Evolutionary conservation across 2,113 vertebrate genomes (phyloP).

Genomic region (Rattus rattus): DNA sequence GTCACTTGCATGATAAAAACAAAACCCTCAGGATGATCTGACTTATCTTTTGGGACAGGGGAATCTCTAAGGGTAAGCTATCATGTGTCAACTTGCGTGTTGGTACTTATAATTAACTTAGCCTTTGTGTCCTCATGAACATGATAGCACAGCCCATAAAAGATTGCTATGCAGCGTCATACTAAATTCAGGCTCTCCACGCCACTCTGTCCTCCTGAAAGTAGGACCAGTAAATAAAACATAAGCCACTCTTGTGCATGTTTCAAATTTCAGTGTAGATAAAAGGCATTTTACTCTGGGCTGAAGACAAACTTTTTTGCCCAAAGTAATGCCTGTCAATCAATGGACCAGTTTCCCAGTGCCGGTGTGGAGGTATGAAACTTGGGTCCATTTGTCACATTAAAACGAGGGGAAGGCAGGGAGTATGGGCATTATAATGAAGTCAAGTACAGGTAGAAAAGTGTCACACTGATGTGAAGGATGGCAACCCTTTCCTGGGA

Average conservation of each 20-base stretch:
- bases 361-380: conserved; percentile 47
- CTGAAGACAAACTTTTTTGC: conserved; percentile 59
- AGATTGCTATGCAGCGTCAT: background rate
- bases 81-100: background rate
- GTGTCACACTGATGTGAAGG: background rate
- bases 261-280: conserved; percentile 65
- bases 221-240: conserved; percentile 68
- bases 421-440: conserved; percentile 56
- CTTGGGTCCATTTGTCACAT: conserved; percentile 59
- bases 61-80: background rate
- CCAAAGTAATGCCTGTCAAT: conserved; percentile 72
- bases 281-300: conserved; percentile 65
- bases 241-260: conserved; percentile 47
- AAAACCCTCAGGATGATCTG: background rate
- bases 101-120: background rate
- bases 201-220: background rate
- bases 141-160: background rate
- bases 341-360: conserved; percentile 58
- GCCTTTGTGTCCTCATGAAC: background rate
- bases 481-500: conserved; percentile 15
- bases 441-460: conserved; percentile 45
- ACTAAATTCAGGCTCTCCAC: background rate
- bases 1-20: background rate
- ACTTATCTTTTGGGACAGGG: background rate
- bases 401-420: conserved; percentile 45